Conservation (phyloP, 2,888 invertebrate species). For the Scaptomyza polygonia region DNA sequence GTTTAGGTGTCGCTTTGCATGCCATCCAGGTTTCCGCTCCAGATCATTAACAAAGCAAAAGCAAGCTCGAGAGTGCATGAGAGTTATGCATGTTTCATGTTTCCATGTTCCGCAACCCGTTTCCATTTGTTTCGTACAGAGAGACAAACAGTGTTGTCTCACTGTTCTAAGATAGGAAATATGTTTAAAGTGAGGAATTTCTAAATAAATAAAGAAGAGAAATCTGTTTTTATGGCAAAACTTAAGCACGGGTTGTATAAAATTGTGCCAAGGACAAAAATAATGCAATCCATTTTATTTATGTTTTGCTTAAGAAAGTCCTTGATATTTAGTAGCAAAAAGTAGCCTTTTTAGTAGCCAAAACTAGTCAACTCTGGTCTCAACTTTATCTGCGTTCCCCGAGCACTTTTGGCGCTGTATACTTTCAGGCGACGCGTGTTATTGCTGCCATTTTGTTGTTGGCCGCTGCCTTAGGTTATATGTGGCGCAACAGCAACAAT, state of each 20-base stretch:
- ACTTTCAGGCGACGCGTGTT: constrained; percentile 52
- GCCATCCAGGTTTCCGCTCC: constrained; percentile 69
- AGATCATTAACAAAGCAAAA: constrained; percentile 71
- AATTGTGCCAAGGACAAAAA: too few relatives aligned
- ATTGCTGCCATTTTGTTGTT: constrained; percentile 5
- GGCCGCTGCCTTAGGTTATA: constrained; percentile 15
- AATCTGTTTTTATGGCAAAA: too few relatives aligned
- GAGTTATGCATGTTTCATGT: constrained; percentile 36
- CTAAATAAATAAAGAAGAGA: too few relatives aligned
- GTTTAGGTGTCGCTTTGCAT: constrained; percentile 28
- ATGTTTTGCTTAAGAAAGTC: too few relatives aligned
- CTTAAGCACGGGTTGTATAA: too few relatives aligned
- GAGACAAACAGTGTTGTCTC: background rate
- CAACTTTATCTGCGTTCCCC: background rate
- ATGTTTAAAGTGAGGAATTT: background rate
- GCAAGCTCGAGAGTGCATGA: constrained; percentile 5
- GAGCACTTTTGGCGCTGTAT: constrained; percentile 46
- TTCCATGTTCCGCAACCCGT: constrained; percentile 1
- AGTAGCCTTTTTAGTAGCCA: background rate
- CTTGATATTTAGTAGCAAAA: too few relatives aligned
- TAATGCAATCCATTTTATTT: too few relatives aligned
- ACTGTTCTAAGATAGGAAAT: background rate
- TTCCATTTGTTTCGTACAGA: constrained; percentile 7
- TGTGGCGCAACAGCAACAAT: constrained; percentile 44
- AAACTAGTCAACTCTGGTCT: background rate